phyloP scores from a whole-genome alignment of 2,113 vertebrate species.

The Vidua chalybeata region DNA sequence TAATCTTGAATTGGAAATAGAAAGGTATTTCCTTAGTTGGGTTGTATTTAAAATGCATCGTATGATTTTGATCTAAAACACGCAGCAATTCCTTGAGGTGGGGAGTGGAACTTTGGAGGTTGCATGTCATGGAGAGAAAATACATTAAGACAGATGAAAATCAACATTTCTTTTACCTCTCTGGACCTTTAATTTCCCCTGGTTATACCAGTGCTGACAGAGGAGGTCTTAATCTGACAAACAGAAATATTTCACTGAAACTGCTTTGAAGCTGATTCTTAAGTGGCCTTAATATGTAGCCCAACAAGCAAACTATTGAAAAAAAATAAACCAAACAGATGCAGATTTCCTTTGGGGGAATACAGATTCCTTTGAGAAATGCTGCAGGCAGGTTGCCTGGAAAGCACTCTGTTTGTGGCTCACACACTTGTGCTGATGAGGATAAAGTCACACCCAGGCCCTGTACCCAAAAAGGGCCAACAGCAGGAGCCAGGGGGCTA shows the following conservation, averaged over 20 bases:
- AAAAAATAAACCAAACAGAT: slow-evolving; percentile 68
- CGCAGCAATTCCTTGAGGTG: neutral
- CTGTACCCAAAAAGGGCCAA: accelerated
- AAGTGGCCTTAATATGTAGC: slow-evolving; percentile 63
- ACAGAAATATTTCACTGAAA: slow-evolving; percentile 43
- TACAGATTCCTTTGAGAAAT: slow-evolving; percentile 50
- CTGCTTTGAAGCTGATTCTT: slow-evolving; percentile 47
- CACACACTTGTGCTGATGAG: neutral
- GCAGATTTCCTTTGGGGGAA: slow-evolving; percentile 55
- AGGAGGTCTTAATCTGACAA: slow-evolving; percentile 34
- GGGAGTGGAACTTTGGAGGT: neutral
- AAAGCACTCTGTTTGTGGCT: slow-evolving; percentile 29
- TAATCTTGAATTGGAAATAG: slow-evolving; percentile 58
- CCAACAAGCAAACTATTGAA: slow-evolving; percentile 69
- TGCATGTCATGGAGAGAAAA: neutral
- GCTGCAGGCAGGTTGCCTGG: slow-evolving; percentile 53
- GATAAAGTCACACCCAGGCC: neutral
- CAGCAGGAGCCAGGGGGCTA: neutral
- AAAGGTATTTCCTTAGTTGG: neutral
- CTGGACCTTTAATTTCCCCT: neutral
- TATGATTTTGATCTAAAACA: neutral
- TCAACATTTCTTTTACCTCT: neutral
- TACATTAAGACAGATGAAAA: neutral
- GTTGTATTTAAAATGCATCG: neutral
- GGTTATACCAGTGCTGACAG: neutral